phyloP scores from a whole-genome alignment of 1,140 invertebrate species.

The Drosophila kikkawai region DNA sequence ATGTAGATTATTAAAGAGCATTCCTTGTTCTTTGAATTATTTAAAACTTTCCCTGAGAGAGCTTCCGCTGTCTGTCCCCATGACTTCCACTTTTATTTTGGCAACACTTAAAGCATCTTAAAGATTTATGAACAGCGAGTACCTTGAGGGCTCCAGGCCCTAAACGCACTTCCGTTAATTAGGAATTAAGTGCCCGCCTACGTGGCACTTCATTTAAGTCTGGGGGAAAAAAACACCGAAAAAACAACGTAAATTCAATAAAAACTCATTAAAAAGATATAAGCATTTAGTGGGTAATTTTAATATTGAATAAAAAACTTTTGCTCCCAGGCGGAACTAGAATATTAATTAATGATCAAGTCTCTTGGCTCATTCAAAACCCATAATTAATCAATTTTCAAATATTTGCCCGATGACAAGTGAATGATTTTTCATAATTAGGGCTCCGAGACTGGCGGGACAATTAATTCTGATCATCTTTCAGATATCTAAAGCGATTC shows the following conservation, averaged over 20 bases:
- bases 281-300: constrained; percentile 22
- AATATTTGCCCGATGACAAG: constrained; percentile 22
- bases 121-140: constrained; percentile 65
- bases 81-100: constrained; percentile 39
- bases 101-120: constrained; percentile 68
- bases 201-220: constrained; percentile 48
- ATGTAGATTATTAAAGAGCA: constrained; percentile 2
- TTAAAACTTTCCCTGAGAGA: background rate
- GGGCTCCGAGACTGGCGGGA: constrained; percentile 4
- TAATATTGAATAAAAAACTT: constrained; percentile 24
- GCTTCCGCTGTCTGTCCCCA: background rate
- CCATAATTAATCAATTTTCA: constrained; percentile 36
- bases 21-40: background rate
- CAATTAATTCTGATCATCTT: constrained; percentile 22
- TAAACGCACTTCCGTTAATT: constrained; percentile 67
- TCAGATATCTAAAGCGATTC: constrained; percentile 9
- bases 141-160: constrained; percentile 7
- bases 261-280: constrained; percentile 37
- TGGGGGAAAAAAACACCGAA: constrained; percentile 20
- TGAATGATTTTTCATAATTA: constrained; percentile 21
- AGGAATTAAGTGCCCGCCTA: constrained; percentile 48
- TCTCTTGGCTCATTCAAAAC: background rate
- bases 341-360: constrained; percentile 14
- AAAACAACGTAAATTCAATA: constrained; percentile 29
- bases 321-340: constrained; percentile 28